phyloP scores from a whole-genome alignment of 92 coral and sea anemone species.

The Bergia sp. region DNA sequence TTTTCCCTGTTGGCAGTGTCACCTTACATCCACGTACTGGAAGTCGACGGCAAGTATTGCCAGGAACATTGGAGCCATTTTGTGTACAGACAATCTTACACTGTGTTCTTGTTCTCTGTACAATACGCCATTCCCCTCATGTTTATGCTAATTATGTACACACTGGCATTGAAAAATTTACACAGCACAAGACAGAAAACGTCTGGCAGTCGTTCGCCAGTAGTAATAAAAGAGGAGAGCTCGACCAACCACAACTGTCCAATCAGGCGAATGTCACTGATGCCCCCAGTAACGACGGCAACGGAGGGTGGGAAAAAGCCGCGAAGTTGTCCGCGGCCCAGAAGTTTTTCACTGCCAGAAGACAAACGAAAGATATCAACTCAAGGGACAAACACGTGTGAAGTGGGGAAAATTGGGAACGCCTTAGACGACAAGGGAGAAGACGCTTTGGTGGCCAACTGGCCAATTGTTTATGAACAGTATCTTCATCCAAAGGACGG shows the following conservation, averaged over 20 bases:
- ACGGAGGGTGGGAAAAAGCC: background rate
- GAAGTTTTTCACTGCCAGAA: slow-evolving; percentile 34
- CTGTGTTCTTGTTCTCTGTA: slow-evolving; percentile 68
- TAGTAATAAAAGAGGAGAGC: background rate
- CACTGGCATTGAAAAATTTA: slow-evolving; percentile 74
- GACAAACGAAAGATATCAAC: slow-evolving; percentile 16
- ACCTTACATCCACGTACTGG: slow-evolving; percentile 77
- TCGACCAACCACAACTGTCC: too few species aligned
- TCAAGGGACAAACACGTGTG: background rate
- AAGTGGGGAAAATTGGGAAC: background rate
- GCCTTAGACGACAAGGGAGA: background rate
- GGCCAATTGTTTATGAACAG: background rate
- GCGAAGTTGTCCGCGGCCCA: background rate
- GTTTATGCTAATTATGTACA: slow-evolving; percentile 83
- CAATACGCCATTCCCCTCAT: slow-evolving; percentile 83
- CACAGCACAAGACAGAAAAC: slow-evolving; percentile 71
- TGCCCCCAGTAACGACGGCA: background rate
- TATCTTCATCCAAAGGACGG: slow-evolving; percentile 26
- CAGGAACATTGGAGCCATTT: slow-evolving; percentile 75
- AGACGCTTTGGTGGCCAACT: background rate
- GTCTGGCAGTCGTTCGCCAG: slow-evolving; percentile 20
- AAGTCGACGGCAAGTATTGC: slow-evolving; percentile 53
- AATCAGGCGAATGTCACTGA: slow-evolving; percentile 10
- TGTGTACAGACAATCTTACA: slow-evolving; percentile 68
- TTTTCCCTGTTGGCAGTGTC: slow-evolving; percentile 68